A percentile compares a stretch with the other conserved stretches of the same genome.
Evolutionary conservation across 2,888 invertebrate genomes (phyloP).

Genomic region (Pseudococcus longispinus): DNA sequence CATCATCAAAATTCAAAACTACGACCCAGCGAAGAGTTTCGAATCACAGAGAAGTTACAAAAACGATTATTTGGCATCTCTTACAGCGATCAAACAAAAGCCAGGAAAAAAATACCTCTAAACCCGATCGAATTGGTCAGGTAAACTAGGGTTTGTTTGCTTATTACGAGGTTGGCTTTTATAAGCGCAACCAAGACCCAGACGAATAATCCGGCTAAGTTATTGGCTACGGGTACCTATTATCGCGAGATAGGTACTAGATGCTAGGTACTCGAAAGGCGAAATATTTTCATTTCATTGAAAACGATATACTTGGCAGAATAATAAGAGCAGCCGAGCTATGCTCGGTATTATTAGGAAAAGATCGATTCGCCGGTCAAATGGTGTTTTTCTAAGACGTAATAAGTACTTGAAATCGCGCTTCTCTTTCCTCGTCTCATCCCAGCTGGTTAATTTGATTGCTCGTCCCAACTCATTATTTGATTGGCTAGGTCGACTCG

Average conservation of each 20-base stretch:
- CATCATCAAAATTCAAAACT: no score
- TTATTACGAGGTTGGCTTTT: background rate
- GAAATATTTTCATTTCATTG: slow-evolving; percentile 26
- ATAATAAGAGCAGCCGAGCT: background rate
- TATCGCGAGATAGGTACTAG: background rate
- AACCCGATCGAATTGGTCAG: background rate
- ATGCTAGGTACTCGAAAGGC: background rate
- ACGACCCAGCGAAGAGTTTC: no score
- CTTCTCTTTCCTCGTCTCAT: background rate
- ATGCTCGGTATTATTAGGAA: background rate
- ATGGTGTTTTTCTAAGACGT: background rate
- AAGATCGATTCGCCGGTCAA: background rate
- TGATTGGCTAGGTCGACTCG: background rate
- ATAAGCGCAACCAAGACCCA: background rate
- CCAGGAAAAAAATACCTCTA: background rate
- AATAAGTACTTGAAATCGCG: background rate
- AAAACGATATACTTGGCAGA: background rate
- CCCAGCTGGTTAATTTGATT: background rate
- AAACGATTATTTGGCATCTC: background rate
- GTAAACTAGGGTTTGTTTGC: background rate
- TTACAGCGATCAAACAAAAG: background rate
- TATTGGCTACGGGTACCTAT: background rate
- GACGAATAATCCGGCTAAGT: background rate
- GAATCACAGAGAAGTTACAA: background rate
- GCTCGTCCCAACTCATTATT: background rate